Percentiles rank a stretch among this genome's conserved stretches.
These are phyloP conservation scores for Chaetura pelagica DNA, from an alignment of 2,113 vertebrate species.

Conservation along the genomic window DNA sequence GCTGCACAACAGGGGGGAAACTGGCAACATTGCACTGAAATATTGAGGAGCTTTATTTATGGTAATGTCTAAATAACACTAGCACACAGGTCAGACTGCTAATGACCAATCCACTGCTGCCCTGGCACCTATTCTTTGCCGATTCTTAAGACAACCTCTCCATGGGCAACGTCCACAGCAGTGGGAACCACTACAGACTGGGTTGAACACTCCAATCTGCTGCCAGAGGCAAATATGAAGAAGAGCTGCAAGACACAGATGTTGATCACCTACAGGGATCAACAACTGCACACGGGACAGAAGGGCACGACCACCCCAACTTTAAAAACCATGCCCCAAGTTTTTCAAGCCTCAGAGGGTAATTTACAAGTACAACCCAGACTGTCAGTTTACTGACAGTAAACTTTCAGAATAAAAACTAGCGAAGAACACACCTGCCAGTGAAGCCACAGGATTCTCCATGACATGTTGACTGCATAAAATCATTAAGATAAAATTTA, in stretches of 20 bases:
- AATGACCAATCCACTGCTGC: background rate
- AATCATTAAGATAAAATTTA: background rate
- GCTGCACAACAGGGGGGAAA: background rate
- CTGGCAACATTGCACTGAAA: background rate
- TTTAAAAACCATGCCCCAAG: background rate
- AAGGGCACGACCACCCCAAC: accelerated
- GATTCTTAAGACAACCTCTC: background rate
- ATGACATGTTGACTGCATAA: background rate
- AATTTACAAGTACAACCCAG: background rate
- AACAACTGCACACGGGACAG: accelerated
- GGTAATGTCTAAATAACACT: background rate
- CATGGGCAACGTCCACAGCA: background rate
- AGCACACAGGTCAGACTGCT: background rate
- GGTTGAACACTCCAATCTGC: too few species aligned
- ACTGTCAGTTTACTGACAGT: background rate
- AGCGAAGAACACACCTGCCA: background rate
- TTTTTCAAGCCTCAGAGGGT: background rate
- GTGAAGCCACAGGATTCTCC: background rate
- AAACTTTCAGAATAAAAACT: background rate
- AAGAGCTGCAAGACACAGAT: background rate
- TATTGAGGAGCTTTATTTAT: background rate
- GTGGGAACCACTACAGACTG: accelerated
- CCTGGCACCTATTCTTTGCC: background rate
- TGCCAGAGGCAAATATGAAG: background rate
- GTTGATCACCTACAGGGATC: accelerated